Percentiles rank a stretch among this genome's conserved stretches.
Evolutionary conservation across 2,113 vertebrate species (phyloP).

Genomic region (Girardinichthys multiradiatus): DNA sequence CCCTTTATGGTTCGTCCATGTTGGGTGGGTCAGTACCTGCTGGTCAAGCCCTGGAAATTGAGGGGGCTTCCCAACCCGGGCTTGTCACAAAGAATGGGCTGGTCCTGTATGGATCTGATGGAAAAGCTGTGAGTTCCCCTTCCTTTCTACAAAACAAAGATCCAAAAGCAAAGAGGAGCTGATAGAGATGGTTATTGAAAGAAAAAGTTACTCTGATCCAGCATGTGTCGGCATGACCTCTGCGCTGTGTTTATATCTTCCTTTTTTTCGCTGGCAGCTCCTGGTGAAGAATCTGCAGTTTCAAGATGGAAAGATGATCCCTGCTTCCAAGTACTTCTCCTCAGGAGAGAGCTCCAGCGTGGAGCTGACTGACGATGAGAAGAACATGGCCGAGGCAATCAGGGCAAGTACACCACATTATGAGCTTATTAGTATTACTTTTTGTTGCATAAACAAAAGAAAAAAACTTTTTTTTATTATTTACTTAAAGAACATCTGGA

Average conservation of each 20-base stretch:
- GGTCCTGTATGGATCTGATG: conserved; percentile 87
- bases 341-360: conserved; percentile 75
- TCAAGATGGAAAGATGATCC: conserved; percentile 88
- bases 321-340: conserved; percentile 85
- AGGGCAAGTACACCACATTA: conserved; percentile 59
- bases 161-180: too few relatives aligned
- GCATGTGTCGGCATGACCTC: background rate
- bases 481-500: conserved; percentile 82
- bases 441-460: background rate
- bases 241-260: background rate
- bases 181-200: background rate
- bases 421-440: too few relatives aligned
- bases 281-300: conserved; percentile 87
- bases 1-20: conserved; percentile 87
- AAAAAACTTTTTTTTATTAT: background rate
- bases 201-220: background rate
- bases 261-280: conserved; percentile 68
- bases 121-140: conserved; percentile 83
- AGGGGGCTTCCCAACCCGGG: conserved; percentile 84
- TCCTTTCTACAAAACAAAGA: too few relatives aligned
- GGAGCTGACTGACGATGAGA: conserved; percentile 83
- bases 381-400: conserved; percentile 79
- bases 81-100: conserved; percentile 88
- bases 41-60: conserved; percentile 85
- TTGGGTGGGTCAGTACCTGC: conserved; percentile 74